These are phyloP conservation scores for Dryobates pubescens DNA, from an alignment of 2,797 vertebrate species.

Conservation along the genomic window DNA sequence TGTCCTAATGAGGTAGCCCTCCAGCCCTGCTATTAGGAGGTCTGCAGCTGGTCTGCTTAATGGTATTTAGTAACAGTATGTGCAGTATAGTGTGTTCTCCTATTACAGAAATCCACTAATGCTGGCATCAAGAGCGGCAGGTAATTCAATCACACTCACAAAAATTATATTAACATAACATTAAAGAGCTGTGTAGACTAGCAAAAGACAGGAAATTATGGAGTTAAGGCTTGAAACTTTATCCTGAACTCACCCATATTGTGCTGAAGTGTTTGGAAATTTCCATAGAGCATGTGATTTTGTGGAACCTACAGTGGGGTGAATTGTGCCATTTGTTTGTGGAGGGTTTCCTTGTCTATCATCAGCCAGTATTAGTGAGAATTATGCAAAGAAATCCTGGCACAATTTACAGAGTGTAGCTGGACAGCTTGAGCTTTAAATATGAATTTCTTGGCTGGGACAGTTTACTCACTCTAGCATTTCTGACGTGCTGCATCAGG, in stretches of 20 bases:
- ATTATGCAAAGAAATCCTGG: neutral
- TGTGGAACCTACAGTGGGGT: neutral
- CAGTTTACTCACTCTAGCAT: neutral
- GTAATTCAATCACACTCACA: conserved; percentile 53
- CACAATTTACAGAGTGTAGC: neutral
- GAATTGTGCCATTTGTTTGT: neutral
- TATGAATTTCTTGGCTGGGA: neutral
- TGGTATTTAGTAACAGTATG: neutral
- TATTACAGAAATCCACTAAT: conserved; percentile 15
- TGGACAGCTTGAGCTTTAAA: conserved; percentile 3
- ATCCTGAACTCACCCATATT: conserved; percentile 37
- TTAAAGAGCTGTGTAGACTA: conserved; percentile 48
- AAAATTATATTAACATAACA: conserved; percentile 55
- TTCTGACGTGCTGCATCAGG: neutral
- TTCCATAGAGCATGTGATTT: conserved; percentile 1
- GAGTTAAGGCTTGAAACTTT: conserved; percentile 61
- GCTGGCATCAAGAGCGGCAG: neutral
- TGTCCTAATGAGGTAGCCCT: conserved; percentile 6
- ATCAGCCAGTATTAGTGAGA: conserved; percentile 5
- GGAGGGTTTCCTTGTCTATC: neutral
- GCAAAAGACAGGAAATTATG: conserved; percentile 59
- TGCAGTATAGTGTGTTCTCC: neutral
- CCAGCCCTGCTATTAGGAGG: conserved; percentile 6
- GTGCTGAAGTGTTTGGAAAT: neutral
- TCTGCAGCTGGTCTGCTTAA: neutral